Conservation (phyloP, 2,113 vertebrate genomes). For the Pyxicephalus adspersus region DNA sequence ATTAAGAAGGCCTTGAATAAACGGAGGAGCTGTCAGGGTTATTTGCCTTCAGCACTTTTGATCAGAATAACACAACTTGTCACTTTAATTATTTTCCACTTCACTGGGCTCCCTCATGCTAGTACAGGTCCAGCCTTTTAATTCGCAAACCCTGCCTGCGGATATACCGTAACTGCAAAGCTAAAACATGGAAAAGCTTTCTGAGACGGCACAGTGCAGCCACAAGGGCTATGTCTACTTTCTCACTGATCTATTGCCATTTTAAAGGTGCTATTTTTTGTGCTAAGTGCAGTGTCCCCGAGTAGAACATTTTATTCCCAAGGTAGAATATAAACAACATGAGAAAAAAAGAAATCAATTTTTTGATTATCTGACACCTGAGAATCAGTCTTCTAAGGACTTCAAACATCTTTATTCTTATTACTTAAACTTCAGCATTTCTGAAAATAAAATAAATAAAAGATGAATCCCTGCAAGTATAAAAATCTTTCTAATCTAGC, state of each 20-base stretch:
- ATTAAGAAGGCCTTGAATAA: slow-evolving; percentile 55
- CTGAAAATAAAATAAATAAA: no score
- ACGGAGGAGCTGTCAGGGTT: slow-evolving; percentile 55
- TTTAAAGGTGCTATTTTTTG: slow-evolving; percentile 22
- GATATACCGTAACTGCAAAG: slow-evolving; percentile 42
- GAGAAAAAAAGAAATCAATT: slow-evolving; percentile 9
- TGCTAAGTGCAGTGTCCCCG: slow-evolving; percentile 31
- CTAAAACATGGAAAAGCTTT: slow-evolving; percentile 53
- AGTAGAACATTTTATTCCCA: background rate
- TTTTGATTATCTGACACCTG: background rate
- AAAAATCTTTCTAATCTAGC: no score
- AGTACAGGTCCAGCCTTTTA: slow-evolving; percentile 48
- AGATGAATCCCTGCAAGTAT: no score
- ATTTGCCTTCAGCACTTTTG: slow-evolving; percentile 58
- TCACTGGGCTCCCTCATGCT: slow-evolving; percentile 52
- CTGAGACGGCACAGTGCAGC: slow-evolving; percentile 6
- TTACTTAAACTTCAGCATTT: no score
- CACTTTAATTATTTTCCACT: slow-evolving; percentile 58
- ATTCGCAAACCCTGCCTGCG: slow-evolving; percentile 48
- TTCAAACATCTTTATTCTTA: no score
- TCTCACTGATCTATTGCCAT: slow-evolving; percentile 32
- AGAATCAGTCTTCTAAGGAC: background rate
- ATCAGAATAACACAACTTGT: slow-evolving; percentile 58
- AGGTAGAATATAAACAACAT: slow-evolving; percentile 1
- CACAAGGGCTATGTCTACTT: slow-evolving; percentile 16